phyloP scores from a whole-genome alignment of 2,113 vertebrate genomes.

The Andinoacara biseriatus region DNA sequence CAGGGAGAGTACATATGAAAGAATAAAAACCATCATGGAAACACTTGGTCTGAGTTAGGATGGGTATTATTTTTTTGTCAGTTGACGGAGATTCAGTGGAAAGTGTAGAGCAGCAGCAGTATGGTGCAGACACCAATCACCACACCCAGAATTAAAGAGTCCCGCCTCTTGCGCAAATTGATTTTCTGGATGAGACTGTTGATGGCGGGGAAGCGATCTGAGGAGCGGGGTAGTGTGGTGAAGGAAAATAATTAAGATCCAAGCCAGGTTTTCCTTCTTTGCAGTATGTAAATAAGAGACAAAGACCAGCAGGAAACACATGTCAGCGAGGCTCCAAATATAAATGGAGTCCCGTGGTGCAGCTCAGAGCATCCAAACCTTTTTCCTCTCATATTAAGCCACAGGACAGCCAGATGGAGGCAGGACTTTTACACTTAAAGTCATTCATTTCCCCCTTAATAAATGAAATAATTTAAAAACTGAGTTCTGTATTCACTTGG shows the following conservation, averaged over 20 bases:
- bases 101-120: conserved; percentile 90
- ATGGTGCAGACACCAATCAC: conserved; percentile 93
- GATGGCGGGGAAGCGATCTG: conserved; percentile 95
- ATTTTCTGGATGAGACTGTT: conserved; percentile 95
- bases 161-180: conserved; percentile 94
- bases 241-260: conserved; percentile 67
- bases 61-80: conserved; percentile 6
- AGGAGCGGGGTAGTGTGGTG: conserved; percentile 47
- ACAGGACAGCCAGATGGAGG: neutral
- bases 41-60: neutral
- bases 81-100: conserved; percentile 83
- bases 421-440: neutral
- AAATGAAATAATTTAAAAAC: too few relatives aligned
- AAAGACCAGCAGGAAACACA: conserved; percentile 22
- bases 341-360: conserved; percentile 8
- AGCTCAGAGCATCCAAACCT: neutral
- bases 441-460: neutral
- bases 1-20: neutral
- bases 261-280: neutral
- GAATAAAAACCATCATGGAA: conserved; percentile 38
- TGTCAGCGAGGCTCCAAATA: conserved; percentile 7
- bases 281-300: conserved; percentile 21
- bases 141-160: conserved; percentile 91
- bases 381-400: neutral
- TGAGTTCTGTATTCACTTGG: too few relatives aligned